A percentile compares a stretch with the other conserved stretches of the same genome.
Evolutionary conservation across 1,140 invertebrate genomes (phyloP).

Genomic region (Littorina saxatilis): DNA sequence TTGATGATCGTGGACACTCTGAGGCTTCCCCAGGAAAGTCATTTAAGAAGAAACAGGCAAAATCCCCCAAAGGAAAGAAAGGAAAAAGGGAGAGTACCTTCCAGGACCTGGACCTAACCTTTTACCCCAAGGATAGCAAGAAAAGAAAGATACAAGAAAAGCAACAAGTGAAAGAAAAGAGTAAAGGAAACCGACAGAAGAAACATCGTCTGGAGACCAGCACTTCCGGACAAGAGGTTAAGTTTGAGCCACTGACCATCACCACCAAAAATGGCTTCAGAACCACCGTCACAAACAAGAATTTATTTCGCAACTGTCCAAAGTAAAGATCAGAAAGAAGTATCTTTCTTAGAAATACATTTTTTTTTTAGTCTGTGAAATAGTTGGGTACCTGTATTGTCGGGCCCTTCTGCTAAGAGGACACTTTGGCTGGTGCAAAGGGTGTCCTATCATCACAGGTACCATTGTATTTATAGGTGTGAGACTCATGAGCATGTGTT

Average conservation of each 20-base stretch:
- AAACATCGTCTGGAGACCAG: constrained; percentile 12
- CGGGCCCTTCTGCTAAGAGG: too few species aligned
- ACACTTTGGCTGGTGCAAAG: too few species aligned
- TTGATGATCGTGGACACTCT: not conserved
- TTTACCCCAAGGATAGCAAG: not conserved
- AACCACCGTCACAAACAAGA: not conserved
- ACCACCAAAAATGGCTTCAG: not conserved
- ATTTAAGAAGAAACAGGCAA: not conserved
- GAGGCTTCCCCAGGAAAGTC: not conserved
- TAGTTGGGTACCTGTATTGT: too few species aligned
- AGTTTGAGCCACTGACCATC: not conserved
- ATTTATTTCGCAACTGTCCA: not conserved
- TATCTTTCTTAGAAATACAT: too few species aligned
- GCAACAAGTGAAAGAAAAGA: not conserved
- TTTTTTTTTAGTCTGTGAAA: too few species aligned
- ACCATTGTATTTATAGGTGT: too few species aligned
- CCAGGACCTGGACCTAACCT: too few species aligned
- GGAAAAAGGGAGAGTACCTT: not conserved
- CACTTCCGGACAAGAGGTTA: not conserved
- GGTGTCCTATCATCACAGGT: too few species aligned
- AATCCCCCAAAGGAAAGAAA: not conserved
- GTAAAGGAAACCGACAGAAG: not conserved
- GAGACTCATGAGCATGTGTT: too few species aligned
- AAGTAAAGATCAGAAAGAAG: too few species aligned
- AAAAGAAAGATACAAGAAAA: not conserved